Conservation (phyloP, 1,140 invertebrate species). For the Bradynema listronoti region DNA sequence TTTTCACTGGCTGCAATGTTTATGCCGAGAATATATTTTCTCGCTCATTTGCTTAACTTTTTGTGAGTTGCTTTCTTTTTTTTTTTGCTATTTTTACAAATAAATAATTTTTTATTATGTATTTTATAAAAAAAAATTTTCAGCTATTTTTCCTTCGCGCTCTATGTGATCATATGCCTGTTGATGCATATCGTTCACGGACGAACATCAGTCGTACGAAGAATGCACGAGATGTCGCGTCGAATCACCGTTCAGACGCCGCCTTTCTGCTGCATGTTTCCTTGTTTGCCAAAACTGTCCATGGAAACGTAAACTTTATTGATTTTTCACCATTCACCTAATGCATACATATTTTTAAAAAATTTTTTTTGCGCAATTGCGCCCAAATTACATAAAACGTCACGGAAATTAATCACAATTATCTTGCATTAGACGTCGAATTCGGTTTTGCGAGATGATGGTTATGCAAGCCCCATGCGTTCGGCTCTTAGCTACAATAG, state of each 20-base stretch:
- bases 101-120: background rate
- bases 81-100: background rate
- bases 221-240: constrained; percentile 34
- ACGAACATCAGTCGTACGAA: constrained; percentile 41
- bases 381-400: too few relatives aligned
- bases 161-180: constrained; percentile 53
- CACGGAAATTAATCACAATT: too few relatives aligned
- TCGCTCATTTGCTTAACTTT: constrained; percentile 47
- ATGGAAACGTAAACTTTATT: constrained; percentile 26
- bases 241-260: constrained; percentile 44
- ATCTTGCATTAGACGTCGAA: constrained; percentile 34
- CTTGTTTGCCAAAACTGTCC: constrained; percentile 47
- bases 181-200: constrained; percentile 50
- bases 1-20: constrained; percentile 44
- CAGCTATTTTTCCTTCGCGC: constrained; percentile 39
- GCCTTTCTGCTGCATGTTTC: constrained; percentile 53
- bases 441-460: constrained; percentile 48
- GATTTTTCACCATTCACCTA: constrained; percentile 21
- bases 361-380: too few relatives aligned
- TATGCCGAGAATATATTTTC: constrained; percentile 51
- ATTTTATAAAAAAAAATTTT: constrained; percentile 6
- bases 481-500: constrained; percentile 41
- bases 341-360: too few relatives aligned
- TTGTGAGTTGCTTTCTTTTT: constrained; percentile 32
- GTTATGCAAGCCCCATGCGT: constrained; percentile 48